A percentile compares a stretch with the other conserved stretches of the same genome.
Conservation (phyloP, 2,888 invertebrate genomes). For the Sabatieria punctata region DNA sequence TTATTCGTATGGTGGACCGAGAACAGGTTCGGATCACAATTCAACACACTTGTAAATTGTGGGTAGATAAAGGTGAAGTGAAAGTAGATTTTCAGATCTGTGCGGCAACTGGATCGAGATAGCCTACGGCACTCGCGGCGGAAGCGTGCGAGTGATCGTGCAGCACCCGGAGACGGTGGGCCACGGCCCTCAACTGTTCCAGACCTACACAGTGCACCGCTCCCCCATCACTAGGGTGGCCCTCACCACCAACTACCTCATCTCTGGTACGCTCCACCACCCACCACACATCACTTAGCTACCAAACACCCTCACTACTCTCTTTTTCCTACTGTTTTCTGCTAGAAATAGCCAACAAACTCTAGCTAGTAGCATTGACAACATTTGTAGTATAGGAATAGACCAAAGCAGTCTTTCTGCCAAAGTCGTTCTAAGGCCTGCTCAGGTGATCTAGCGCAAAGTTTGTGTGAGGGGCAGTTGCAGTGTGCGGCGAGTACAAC, state of each 20-base stretch:
- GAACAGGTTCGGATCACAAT: too few relatives aligned
- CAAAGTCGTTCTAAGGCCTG: too few relatives aligned
- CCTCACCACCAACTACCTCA: constrained; percentile 78
- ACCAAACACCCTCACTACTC: too few relatives aligned
- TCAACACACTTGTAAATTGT: too few relatives aligned
- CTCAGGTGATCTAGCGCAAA: background rate
- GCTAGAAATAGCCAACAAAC: too few relatives aligned
- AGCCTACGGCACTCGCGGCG: constrained; percentile 81
- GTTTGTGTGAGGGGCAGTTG: constrained; percentile 7
- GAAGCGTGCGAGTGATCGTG: constrained; percentile 87
- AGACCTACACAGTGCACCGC: constrained; percentile 91
- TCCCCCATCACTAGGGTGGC: constrained; percentile 78
- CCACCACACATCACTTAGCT: too few relatives aligned
- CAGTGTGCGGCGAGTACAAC: constrained; percentile 79
- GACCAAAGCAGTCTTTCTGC: too few relatives aligned
- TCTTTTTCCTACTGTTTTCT: background rate
- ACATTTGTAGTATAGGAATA: too few relatives aligned
- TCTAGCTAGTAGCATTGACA: too few relatives aligned
- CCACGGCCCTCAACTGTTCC: constrained; percentile 91
- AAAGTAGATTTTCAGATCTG: constrained; percentile 59
- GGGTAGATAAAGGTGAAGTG: too few relatives aligned
- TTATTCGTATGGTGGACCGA: too few relatives aligned
- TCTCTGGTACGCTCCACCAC: constrained; percentile 47
- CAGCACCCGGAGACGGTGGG: constrained; percentile 98
- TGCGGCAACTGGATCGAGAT: constrained; percentile 99